Conservation (phyloP, 2,888 invertebrate species). For the Pollenia labialis region DNA sequence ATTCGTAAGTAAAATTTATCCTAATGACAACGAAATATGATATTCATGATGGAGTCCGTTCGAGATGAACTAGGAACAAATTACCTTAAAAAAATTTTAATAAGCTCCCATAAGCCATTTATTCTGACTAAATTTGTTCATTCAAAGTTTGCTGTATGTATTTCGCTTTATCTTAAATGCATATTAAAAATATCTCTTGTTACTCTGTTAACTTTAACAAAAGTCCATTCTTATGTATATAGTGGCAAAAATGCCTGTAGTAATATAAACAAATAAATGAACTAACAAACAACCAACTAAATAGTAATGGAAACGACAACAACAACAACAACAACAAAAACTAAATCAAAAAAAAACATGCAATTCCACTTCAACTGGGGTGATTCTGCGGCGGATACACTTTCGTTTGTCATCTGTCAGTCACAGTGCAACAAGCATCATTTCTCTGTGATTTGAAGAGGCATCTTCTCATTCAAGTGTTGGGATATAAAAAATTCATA, state of each 20-base stretch:
- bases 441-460: slow-evolving; percentile 69
- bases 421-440: slow-evolving; percentile 69
- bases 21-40: too few species aligned
- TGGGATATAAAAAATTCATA: slow-evolving; percentile 43
- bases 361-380: slow-evolving; percentile 44
- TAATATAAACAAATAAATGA: slow-evolving; percentile 43
- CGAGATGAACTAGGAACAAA: too few species aligned
- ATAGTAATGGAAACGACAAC: slow-evolving; percentile 17
- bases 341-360: slow-evolving; percentile 8
- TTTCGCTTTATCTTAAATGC: neutral
- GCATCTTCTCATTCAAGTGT: slow-evolving; percentile 45
- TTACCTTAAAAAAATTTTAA: too few species aligned
- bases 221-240: slow-evolving; percentile 15
- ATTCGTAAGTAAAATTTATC: too few species aligned
- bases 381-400: slow-evolving; percentile 65
- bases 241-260: slow-evolving; percentile 30
- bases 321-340: slow-evolving; percentile 5
- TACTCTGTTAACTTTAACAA: slow-evolving; percentile 11
- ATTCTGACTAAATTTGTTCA: too few species aligned
- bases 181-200: neutral
- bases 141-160: too few species aligned
- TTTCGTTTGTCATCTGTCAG: slow-evolving; percentile 75
- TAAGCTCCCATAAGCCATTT: too few species aligned
- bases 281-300: slow-evolving; percentile 44
- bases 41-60: too few species aligned